Evolutionary conservation across 2,113 vertebrate genomes (phyloP).

Genomic region (Lagopus leucura): DNA sequence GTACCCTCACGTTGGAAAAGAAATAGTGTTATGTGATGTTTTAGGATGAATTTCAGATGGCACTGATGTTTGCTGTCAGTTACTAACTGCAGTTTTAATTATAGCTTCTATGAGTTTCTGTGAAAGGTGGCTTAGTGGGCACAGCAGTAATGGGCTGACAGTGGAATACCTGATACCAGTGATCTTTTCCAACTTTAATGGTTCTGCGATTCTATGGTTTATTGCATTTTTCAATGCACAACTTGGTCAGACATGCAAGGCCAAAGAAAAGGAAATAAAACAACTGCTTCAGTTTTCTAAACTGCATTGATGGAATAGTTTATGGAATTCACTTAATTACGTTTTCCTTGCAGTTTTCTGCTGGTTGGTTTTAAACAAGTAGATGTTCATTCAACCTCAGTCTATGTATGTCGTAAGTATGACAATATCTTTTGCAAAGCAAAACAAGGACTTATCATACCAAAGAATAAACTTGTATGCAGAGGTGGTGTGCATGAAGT

Average conservation of each 20-base stretch:
- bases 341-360: neutral
- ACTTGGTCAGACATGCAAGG: neutral
- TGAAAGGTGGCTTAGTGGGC: neutral
- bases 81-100: neutral
- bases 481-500: neutral
- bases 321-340: neutral
- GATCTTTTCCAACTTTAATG: no score
- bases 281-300: neutral
- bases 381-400: neutral
- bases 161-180: no score
- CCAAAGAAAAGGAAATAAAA: neutral
- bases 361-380: neutral
- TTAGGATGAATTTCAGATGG: neutral
- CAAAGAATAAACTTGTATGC: neutral
- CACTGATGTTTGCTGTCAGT: neutral
- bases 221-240: neutral
- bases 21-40: neutral
- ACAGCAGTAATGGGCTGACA: no score
- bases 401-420: neutral
- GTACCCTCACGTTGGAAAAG: neutral
- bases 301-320: neutral
- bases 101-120: rapidly evolving
- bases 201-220: neutral
- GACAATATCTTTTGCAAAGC: neutral
- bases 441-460: neutral